These are phyloP conservation scores for Neoarius graeffei DNA, from an alignment of 2,113 vertebrate genomes.

Conservation along the genomic window DNA sequence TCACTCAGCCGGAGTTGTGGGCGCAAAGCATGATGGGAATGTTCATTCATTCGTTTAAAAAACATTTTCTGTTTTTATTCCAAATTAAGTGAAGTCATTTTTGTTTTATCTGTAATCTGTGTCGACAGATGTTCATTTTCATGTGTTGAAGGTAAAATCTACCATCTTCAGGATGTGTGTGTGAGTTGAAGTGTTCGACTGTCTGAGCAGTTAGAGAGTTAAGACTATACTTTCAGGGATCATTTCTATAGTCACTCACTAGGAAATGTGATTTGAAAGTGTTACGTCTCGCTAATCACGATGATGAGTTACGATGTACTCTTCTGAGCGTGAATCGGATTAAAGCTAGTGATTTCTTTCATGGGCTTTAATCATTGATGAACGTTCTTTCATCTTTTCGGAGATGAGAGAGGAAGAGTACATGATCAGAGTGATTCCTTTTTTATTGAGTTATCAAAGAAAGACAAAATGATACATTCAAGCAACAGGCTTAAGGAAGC, in stretches of 20 bases:
- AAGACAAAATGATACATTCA: too few species aligned
- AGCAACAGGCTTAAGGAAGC: too few species aligned
- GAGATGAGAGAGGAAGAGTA: too few species aligned
- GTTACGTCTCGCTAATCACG: too few species aligned
- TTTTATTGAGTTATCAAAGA: too few species aligned
- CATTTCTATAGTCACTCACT: conserved; percentile 70
- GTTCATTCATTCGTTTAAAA: neutral
- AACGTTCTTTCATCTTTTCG: too few species aligned
- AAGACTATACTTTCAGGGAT: conserved; percentile 76
- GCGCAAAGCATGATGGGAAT: conserved; percentile 18
- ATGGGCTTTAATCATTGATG: too few species aligned
- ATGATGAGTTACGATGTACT: too few species aligned
- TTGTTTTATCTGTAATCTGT: too few species aligned
- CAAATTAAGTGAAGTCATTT: neutral
- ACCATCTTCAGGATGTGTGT: neutral
- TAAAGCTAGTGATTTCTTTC: too few species aligned
- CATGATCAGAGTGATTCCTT: too few species aligned
- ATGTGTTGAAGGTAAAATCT: neutral
- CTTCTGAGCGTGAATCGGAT: too few species aligned
- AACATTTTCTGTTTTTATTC: neutral
- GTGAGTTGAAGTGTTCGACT: neutral
- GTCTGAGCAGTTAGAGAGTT: fast-evolving
- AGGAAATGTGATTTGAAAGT: conserved; percentile 62
- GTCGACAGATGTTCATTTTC: neutral
- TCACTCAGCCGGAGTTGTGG: neutral